phyloP scores from a whole-genome alignment of 2,113 vertebrate species.

The Hoplias malabaricus region DNA sequence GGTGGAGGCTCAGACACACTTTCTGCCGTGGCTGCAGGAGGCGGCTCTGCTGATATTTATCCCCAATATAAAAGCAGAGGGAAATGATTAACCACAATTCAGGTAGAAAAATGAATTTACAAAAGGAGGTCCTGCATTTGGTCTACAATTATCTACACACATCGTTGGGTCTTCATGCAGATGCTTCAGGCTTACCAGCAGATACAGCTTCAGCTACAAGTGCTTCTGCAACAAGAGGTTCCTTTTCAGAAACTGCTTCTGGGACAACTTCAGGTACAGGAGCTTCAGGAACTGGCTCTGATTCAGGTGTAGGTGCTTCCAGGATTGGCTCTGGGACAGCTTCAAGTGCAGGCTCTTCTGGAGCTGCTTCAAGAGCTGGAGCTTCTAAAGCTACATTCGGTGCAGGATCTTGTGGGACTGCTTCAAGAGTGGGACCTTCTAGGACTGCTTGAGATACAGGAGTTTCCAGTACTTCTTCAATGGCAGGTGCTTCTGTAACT shows the following conservation, averaged over 20 bases:
- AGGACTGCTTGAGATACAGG: not conserved
- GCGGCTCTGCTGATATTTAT: conserved; percentile 57
- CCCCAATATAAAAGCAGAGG: conserved; percentile 23
- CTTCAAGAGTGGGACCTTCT: not conserved
- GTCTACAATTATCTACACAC: not conserved
- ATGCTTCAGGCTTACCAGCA: conserved; percentile 43
- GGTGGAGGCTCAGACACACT: conserved; percentile 49
- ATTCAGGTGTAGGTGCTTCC: not conserved
- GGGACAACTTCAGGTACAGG: not conserved
- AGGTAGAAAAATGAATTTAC: conserved; percentile 8
- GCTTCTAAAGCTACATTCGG: too few species aligned
- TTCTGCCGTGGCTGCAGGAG: conserved; percentile 49
- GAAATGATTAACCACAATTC: conserved; percentile 29
- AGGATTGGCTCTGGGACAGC: not conserved
- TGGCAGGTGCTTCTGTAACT: not conserved
- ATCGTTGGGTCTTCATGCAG: conserved; percentile 38
- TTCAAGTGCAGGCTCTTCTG: not conserved
- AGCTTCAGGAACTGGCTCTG: conserved; percentile 2
- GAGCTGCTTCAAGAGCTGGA: not conserved
- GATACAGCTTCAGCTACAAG: conserved; percentile 1
- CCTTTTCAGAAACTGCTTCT: not conserved
- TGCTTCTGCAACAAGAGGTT: not conserved
- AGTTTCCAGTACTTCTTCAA: not conserved
- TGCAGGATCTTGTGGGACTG: not conserved
- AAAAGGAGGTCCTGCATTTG: not conserved